Evolutionary conservation across 2,797 vertebrate species (phyloP), one percentile per base, ranked within the genome.

Genomic region (Euphonia xanthogaster): DNA sequence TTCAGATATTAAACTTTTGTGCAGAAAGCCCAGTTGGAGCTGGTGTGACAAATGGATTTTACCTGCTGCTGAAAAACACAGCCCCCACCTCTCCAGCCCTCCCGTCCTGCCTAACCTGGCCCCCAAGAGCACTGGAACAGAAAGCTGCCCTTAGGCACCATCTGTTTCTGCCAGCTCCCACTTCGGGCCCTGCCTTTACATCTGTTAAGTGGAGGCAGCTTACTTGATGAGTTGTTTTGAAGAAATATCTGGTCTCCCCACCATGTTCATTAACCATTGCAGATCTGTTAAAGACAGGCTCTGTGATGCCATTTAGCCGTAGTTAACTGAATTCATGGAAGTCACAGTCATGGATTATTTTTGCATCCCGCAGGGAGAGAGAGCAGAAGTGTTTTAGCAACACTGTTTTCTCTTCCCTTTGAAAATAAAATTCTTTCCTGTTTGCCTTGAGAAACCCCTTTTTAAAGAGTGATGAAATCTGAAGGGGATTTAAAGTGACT

Each of bases 41-140:
- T 98, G 98, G 98, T 98, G 98, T 98, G 98, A 98, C 98, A 98
- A 98, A 98, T 98, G 96, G 97, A 97, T 98, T 98, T 98, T 98
- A 98, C 98, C 98, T 98, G 98, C 98, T 98, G 97, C 97, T 93
- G 97, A 98, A 97, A 98, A 98, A 96, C 96, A 94, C 97, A 97
- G 88, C 94, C 91, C 89, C 72, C 96, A 90, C 88, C 95, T 83
- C 94, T 50, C 45, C 57, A 48, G 86, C 90, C 97, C 95, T 88
- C 94, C 97, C 94, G 20, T 94, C 97, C 93, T 94, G 94, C 97
- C 93, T 73, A 97, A 91, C 92, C 95, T 96, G 89, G 88, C 97
- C 97, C 96, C 96, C 90, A 92, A 95, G 98, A 98, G 98, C 97
- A 78, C 94, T 95, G 97, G 94, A 98, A 97, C 98, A 98, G 92